Evolutionary conservation across 2,888 invertebrate species (phyloP), one percentile per base, ranked within the genome.

Genomic region (Belgica antarctica): DNA sequence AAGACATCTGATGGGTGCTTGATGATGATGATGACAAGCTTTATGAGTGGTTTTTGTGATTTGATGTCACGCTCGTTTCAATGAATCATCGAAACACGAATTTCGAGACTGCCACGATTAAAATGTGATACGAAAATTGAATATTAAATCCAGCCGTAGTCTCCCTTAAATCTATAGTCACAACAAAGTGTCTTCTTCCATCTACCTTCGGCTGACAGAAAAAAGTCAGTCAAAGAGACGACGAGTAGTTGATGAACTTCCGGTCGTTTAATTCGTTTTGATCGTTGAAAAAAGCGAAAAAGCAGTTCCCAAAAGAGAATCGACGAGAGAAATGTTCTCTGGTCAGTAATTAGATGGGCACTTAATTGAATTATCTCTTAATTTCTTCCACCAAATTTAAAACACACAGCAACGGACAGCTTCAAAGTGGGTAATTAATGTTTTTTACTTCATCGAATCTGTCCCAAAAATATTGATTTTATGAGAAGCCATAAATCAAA

Each of bases 201-300:
- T 59, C 27, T 59, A 59, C 59, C 59, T 59, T 59, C 59, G n/a
- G 27, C 25, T 22, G 22, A 52, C 17, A 52, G 52, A 22, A 63
- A 65, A 65, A 65, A 65, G 17, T 24, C 25, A 47, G 34, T 65
- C 46, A 65, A 65, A 65, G 65, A 65, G 65, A 65, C 46, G 46
- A 46, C 36, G 34, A 22, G 70, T 24, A 34, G 70, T 41, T 70
- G 70, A 70, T 70, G 70, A 70, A 70, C 70, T 70, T 70, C 70
- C 70, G 70, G 70, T 61, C 70, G 70, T 70, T 70, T 70, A 70
- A 70, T 70, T 70, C 70, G 36, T 70, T 70, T 68, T 68, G 68
- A 68, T 68, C 68, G 46, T 66, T 66, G 24, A 28, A 22, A 7
- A 19, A 41, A 36, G 31, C 28, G 8, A 28, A 24, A 36, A 28